Evolutionary conservation across 1,140 invertebrate species (phyloP), one percentile per base, ranked within the genome.

Genomic region (Tetramorium simillimum): DNA sequence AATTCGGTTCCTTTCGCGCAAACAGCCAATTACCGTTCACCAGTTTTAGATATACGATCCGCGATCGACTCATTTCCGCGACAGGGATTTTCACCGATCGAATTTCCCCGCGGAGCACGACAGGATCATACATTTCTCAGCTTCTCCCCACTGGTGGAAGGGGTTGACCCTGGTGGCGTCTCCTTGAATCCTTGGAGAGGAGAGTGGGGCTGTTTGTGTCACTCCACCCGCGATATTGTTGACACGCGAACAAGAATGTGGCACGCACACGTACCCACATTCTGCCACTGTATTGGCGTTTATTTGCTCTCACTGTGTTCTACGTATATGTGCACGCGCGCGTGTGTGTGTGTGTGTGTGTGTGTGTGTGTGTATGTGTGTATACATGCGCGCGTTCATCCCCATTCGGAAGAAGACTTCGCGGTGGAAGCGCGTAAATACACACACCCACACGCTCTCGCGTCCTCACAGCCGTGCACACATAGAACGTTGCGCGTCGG

Each of bases 131-230:
- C 87, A 85, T 90, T 86, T 73, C 81, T 53, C 76, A 28, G 62
- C 60, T 76, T 85, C 37, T 75, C 69, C n/a, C 10, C 56, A 69
- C 43, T n/a, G n/a, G 65, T 73, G 56, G 88, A 86, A 63, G 82
- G 82, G 72, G 80, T 91, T 92, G 91, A 92, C 91, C 89, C 91
- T 92, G 90, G 87, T 82, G 78, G 72, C 89, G 87, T 87, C 89
- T 86, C 72, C 86, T 89, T 72, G 89, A 90, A 91, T 91, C 73
- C 84, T 81, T 53, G 16, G 65, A 43, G 18, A 65, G n/a, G 6
- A 16, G 82, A 76, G 65, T 3, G 18, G 43, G 56, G 88, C 28
- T 90, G 86, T 91, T 90, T 88, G 89, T 60, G 40, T 43, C 60
- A 53, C 86, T 73, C 58, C 82, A 78, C 72, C 76, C 86, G 73